Conservation (phyloP, 2,113 vertebrate species). For the Gadus macrocephalus region DNA sequence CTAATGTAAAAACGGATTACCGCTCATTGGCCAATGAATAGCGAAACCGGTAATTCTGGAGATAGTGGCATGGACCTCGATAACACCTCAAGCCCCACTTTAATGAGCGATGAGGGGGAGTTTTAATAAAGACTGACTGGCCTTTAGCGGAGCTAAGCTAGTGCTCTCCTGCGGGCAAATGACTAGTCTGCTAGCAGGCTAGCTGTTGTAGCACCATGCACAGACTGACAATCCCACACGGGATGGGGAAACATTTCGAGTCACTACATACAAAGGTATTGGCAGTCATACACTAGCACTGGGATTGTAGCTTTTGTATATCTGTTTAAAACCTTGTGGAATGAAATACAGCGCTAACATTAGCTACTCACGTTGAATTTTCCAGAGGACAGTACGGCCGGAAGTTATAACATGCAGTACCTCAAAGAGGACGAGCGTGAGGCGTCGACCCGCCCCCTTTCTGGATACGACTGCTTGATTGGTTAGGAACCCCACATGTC, state of each 20-base stretch:
- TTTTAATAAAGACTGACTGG: neutral
- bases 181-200: conserved; percentile 2
- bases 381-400: conserved; percentile 58
- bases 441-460: conserved; percentile 24
- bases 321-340: neutral
- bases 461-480: conserved; percentile 20
- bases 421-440: conserved; percentile 22
- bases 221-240: neutral
- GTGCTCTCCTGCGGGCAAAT: neutral
- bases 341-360: conserved; percentile 3
- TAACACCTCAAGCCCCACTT: too few species aligned
- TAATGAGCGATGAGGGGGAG: too few species aligned
- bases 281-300: neutral
- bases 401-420: conserved; percentile 36
- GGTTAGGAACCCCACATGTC: neutral
- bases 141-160: conserved; percentile 26
- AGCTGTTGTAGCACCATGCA: neutral
- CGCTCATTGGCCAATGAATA: too few species aligned
- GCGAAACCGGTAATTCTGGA: too few species aligned
- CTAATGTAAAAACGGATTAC: too few species aligned
- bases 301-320: neutral
- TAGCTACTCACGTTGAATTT: conserved; percentile 61
- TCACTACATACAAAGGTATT: too few species aligned
- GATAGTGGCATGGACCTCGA: too few species aligned
- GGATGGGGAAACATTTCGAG: too few species aligned